phyloP scores from a whole-genome alignment of 2,888 invertebrate species.

The Panopea generosa region DNA sequence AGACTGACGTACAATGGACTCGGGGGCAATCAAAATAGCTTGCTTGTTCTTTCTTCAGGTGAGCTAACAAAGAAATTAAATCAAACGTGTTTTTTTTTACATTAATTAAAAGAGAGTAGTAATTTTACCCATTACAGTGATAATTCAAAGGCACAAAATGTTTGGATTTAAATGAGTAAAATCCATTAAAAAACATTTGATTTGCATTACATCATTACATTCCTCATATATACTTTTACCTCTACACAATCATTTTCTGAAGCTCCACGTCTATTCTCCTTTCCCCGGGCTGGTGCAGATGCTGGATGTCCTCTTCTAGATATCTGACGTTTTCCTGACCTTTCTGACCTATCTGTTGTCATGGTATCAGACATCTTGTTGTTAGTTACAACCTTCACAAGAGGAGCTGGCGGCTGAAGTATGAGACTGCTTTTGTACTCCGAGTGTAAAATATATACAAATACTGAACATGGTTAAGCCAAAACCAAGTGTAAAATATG shows the following conservation, averaged over 20 bases:
- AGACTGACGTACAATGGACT: too few species aligned
- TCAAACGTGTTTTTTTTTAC: background rate
- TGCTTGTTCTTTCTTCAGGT: too few species aligned
- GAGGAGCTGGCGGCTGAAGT: slow-evolving; percentile 79
- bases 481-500: too few species aligned
- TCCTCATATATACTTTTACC: too few species aligned
- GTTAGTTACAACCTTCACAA: slow-evolving; percentile 77
- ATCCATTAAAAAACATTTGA: too few species aligned
- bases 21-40: too few species aligned
- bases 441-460: background rate
- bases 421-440: too few species aligned
- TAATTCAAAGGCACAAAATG: too few species aligned
- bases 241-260: slow-evolving; percentile 38
- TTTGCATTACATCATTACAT: too few species aligned
- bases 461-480: too few species aligned
- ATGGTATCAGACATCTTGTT: slow-evolving; percentile 79
- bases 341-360: slow-evolving; percentile 63
- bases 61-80: slow-evolving; percentile 18
- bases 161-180: too few species aligned
- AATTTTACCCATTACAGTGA: background rate
- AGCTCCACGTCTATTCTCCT: slow-evolving; percentile 60
- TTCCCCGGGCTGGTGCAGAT: slow-evolving; percentile 61
- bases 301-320: slow-evolving; percentile 37
- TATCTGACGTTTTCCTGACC: slow-evolving; percentile 22
- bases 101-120: background rate